Conservation (phyloP, 2,113 vertebrate genomes). For the Paralichthys olivaceus region DNA sequence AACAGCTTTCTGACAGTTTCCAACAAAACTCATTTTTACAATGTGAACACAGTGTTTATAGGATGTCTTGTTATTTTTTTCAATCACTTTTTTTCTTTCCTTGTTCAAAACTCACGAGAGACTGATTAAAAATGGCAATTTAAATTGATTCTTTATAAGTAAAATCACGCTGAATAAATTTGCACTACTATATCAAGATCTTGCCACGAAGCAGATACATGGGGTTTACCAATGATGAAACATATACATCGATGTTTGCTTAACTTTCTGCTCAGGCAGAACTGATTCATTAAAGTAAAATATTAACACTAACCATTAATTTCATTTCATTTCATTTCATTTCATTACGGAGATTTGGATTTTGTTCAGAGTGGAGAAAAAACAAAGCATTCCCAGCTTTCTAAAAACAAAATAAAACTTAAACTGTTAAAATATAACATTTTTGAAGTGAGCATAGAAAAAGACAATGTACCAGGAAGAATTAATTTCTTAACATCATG, state of each 20-base stretch:
- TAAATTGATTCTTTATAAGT: not conserved
- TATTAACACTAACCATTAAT: not conserved
- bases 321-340: not conserved
- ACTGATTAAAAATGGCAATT: not conserved
- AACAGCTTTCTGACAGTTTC: not conserved
- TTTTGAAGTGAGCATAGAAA: not conserved
- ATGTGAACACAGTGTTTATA: not conserved
- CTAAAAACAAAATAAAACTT: not conserved
- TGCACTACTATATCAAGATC: not conserved
- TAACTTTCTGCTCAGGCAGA: conserved; percentile 3
- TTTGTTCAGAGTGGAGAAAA: too few species aligned
- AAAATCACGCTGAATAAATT: too few species aligned
- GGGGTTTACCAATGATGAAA: not conserved
- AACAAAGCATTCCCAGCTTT: not conserved
- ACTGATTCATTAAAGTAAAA: too few species aligned
- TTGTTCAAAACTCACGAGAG: too few species aligned
- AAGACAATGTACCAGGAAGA: conserved; percentile 12
- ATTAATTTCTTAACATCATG: too few species aligned
- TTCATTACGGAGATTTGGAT: not conserved
- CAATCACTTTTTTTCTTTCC: too few species aligned
- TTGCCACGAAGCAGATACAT: not conserved
- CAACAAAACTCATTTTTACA: not conserved
- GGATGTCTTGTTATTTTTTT: too few species aligned
- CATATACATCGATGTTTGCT: not conserved
- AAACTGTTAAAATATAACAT: not conserved